Conservation (phyloP, 2,113 vertebrate species). For the Corvus hawaiiensis region DNA sequence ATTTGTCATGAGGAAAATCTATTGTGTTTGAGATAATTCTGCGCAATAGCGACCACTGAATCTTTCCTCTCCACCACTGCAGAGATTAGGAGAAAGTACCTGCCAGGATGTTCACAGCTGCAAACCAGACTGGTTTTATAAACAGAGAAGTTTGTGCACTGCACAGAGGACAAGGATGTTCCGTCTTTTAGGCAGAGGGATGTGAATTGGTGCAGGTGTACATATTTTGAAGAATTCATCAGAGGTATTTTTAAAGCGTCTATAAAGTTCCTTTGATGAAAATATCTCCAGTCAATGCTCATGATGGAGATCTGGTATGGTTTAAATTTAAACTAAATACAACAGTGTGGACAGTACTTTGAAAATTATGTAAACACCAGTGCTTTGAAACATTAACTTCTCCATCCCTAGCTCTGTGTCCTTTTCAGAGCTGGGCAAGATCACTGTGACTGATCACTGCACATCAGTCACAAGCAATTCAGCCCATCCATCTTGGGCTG, state of each 20-base stretch:
- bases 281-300: not conserved
- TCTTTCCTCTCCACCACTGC: not conserved
- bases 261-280: not conserved
- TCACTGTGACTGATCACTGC: constrained; percentile 2
- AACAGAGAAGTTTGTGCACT: not conserved
- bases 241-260: not conserved
- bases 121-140: constrained; percentile 1
- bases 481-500: not conserved
- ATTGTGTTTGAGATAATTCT: constrained; percentile 65
- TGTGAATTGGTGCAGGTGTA: not conserved
- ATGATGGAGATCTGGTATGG: not conserved
- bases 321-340: not conserved
- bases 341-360: not conserved
- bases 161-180: not conserved
- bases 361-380: not conserved
- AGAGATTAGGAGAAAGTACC: constrained; percentile 24
- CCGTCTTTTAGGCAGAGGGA: not conserved
- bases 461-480: not conserved
- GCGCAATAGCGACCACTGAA: constrained; percentile 41
- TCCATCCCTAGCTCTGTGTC: not conserved
- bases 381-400: not conserved
- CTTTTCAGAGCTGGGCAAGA: not conserved
- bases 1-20: constrained; percentile 74
- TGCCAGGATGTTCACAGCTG: constrained; percentile 20
- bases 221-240: not conserved